Evolutionary conservation across 1,140 invertebrate species (phyloP), one percentile per base, ranked within the genome.

Genomic region (Archivesica marissinica): DNA sequence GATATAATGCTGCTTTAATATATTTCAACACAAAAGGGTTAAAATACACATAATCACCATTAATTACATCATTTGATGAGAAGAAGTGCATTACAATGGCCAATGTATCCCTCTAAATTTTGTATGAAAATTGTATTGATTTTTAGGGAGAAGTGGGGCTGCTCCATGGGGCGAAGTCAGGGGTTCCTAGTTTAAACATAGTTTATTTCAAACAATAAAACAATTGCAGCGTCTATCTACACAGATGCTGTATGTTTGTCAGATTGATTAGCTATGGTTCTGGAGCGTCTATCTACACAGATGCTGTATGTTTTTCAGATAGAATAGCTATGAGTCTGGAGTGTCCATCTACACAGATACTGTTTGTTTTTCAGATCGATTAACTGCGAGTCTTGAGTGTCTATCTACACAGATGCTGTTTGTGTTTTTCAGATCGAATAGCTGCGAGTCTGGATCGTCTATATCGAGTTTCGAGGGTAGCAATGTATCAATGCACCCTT

Each of bases 401-500:
- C 61, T 25, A 15, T 44, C 17, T 86, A 79, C 30, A 44, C 68
- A 25, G 74, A 85, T 66, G 81, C 81, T 0, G 9, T n/a, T n/a
- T n/a, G n/a, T n/a, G n/a, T n/a, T n/a, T n/a, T n/a, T n/a, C n/a
- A n/a, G n/a, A n/a, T n/a, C 25, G 35, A 41, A 25, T 23, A 28
- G 44, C 47, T 44, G 39, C 17, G 25, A 39, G 33, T 17, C 17
- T 33, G 28, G 44, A 77, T 28, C 23, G n/a, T n/a, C 17, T 30
- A n/a, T 47, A n/a, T 75, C 68, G 7, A 59, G 50, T 23, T 64
- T 84, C 23, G 47, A 52, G 11, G 82, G 61, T 50, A 74, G 50
- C 20, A 47, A 86, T 28, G 78, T 41, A 1, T 44, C 25, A 17
- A 87, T 87, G 72, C 76, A 87, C 52, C 82, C 75, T 20, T 39